phyloP scores from a whole-genome alignment of 92 coral and sea anemone species.

The Heliopora coerulea region DNA sequence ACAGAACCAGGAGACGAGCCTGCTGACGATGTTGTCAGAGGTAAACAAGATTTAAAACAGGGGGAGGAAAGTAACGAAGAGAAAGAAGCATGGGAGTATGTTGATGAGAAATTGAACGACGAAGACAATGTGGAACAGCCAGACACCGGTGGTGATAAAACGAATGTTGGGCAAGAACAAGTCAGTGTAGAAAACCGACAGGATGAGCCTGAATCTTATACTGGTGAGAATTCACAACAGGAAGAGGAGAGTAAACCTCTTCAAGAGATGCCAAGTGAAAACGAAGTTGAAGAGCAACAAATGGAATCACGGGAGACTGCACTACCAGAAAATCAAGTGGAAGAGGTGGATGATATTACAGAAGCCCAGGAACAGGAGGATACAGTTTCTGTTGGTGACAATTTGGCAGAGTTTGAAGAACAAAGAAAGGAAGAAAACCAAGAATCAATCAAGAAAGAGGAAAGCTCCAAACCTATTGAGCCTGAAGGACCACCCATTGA shows the following conservation, averaged over 20 bases:
- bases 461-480: conserved; percentile 25
- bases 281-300: background rate
- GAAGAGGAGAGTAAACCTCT: background rate
- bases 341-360: background rate
- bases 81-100: background rate
- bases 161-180: background rate
- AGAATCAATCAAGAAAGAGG: conserved; percentile 1
- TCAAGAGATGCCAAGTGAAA: background rate
- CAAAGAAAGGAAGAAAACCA: background rate
- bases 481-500: conserved; percentile 46
- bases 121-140: background rate
- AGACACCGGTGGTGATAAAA: background rate
- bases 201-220: too few relatives aligned
- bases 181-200: background rate
- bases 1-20: background rate
- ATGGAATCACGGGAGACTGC: background rate
- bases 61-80: background rate
- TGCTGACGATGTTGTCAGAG: background rate
- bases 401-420: conserved; percentile 16
- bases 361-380: background rate
- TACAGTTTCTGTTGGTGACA: conserved; percentile 17
- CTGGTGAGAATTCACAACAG: background rate
- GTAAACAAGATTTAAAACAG: background rate
- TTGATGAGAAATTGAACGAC: background rate
- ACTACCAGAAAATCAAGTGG: background rate